Evolutionary conservation across 2,113 vertebrate genomes (phyloP).

Genomic region (Theropithecus gelada): DNA sequence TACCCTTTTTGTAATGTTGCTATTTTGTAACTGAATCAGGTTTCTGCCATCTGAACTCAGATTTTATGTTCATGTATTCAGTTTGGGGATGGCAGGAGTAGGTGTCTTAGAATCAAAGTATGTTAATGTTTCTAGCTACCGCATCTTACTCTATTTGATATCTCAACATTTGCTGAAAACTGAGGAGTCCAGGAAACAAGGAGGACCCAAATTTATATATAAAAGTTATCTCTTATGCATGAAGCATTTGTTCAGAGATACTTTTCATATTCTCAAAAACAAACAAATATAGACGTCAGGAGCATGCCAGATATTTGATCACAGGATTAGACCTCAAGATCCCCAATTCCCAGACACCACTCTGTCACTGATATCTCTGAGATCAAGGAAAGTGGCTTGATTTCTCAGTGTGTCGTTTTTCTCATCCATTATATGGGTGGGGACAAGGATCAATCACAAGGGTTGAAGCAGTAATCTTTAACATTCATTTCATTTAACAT

Average conservation of each 20-base stretch:
- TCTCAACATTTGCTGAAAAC: background rate
- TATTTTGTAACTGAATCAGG: conserved; percentile 55
- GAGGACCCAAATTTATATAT: background rate
- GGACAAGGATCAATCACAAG: background rate
- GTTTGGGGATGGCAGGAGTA: background rate
- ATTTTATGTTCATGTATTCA: conserved; percentile 69
- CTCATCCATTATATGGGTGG: background rate
- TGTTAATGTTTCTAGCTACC: background rate
- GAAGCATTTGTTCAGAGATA: background rate
- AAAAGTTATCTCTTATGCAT: background rate
- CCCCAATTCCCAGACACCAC: background rate
- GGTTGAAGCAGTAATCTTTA: background rate
- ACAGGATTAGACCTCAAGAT: background rate
- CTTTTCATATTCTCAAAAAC: background rate
- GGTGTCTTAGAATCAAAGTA: background rate
- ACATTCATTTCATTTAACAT: background rate
- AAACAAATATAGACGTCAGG: background rate
- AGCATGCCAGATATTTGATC: background rate
- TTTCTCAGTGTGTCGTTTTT: background rate
- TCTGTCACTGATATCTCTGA: background rate
- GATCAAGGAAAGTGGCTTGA: background rate
- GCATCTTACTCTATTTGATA: conserved; percentile 37
- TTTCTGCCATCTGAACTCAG: conserved; percentile 52
- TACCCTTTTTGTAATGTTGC: conserved; percentile 60
- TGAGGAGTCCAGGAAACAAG: background rate